Conservation (phyloP, 2,113 vertebrate species). For the Mustelus asterias region DNA sequence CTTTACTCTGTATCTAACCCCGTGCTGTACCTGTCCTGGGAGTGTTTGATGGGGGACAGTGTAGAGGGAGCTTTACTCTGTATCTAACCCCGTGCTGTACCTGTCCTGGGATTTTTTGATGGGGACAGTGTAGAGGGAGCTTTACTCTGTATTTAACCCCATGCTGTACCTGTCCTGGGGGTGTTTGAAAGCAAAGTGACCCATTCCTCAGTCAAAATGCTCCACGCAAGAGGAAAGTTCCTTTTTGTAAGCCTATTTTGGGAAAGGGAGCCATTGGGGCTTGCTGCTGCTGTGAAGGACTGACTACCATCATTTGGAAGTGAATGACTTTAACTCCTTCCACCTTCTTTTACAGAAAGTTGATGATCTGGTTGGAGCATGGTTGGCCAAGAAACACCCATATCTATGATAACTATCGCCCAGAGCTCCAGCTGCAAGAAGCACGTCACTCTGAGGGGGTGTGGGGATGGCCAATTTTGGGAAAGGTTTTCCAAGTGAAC, state of each 20-base stretch:
- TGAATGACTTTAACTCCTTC: neutral
- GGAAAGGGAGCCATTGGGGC: neutral
- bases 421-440: neutral
- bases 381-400: conserved; percentile 52
- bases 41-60: neutral
- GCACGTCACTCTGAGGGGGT: neutral
- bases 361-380: conserved; percentile 49
- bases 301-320: neutral
- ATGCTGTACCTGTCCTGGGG: too few relatives aligned
- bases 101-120: neutral
- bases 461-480: neutral
- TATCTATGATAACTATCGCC: neutral
- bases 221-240: neutral
- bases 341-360: conserved; percentile 49
- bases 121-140: neutral
- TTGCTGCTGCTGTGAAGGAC: neutral
- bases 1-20: neutral
- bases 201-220: neutral
- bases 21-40: neutral
- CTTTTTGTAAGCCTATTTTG: neutral
- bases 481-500: neutral
- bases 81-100: neutral
- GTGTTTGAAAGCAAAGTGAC: neutral
- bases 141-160: neutral
- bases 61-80: neutral